These are phyloP conservation scores for Brienomyrus longianalis DNA, from an alignment of 2,113 vertebrate genomes.

Conservation along the genomic window DNA sequence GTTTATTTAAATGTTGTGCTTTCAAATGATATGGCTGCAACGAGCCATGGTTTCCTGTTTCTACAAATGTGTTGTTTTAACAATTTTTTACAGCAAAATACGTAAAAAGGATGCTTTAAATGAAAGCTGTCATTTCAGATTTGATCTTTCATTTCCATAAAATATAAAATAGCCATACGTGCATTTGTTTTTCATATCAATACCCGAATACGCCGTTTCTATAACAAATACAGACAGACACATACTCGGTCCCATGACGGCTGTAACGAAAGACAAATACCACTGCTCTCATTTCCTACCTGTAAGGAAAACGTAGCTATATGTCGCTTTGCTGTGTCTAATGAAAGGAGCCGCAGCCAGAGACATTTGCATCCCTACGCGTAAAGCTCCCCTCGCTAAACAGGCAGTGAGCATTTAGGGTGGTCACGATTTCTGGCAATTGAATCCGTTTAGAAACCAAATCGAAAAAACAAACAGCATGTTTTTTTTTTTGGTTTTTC, in stretches of 20 bases:
- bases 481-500: too few relatives aligned
- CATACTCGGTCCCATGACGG: background rate
- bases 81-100: background rate
- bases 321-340: background rate
- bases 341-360: background rate
- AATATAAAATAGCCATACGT: background rate
- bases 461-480: too few relatives aligned
- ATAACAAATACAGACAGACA: background rate
- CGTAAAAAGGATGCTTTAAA: background rate
- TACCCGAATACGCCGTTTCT: background rate
- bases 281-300: background rate
- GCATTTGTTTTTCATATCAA: background rate
- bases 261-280: background rate
- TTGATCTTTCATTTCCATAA: background rate
- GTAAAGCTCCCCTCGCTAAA: background rate
- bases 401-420: background rate
- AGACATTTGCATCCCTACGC: background rate
- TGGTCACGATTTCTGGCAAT: background rate
- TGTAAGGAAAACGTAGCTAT: background rate
- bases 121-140: background rate
- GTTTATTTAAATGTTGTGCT: background rate
- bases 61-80: background rate
- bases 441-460: too few relatives aligned
- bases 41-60: background rate
- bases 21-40: background rate